Evolutionary conservation across 37 sponge, comb jelly and placozoan genomes (phyloP).

Genomic region (Tethya wilhelma): DNA sequence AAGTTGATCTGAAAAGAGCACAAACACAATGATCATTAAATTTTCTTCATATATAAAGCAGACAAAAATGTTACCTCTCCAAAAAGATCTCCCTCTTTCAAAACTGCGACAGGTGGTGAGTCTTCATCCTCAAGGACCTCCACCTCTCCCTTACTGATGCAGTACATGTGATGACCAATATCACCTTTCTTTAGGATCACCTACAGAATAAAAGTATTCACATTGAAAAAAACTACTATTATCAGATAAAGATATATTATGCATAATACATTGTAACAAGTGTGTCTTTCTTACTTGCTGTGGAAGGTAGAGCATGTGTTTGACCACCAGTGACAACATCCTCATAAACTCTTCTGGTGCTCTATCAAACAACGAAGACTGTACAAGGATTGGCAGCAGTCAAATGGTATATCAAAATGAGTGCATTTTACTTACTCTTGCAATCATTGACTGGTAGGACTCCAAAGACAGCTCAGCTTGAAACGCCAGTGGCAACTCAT

Average conservation of each 20-base stretch:
- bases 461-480: slow-evolving; percentile 65
- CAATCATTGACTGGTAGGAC: slow-evolving; percentile 40
- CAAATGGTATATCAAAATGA: neutral
- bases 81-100: slow-evolving; percentile 63
- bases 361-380: slow-evolving; percentile 43
- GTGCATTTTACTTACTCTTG: neutral
- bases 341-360: slow-evolving; percentile 43
- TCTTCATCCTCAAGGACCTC: slow-evolving; percentile 33
- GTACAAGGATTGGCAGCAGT: neutral
- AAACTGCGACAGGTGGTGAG: slow-evolving; percentile 14
- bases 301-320: slow-evolving; percentile 63
- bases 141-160: slow-evolving; percentile 61
- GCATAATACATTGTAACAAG: too few relatives aligned
- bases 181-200: slow-evolving; percentile 73
- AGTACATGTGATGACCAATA: slow-evolving; percentile 59
- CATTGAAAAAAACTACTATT: too few relatives aligned
- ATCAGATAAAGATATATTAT: too few relatives aligned
- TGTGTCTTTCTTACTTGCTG: slow-evolving; percentile 19
- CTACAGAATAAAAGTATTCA: neutral
- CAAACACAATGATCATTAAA: too few relatives aligned
- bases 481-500: slow-evolving; percentile 56
- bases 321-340: slow-evolving; percentile 52
- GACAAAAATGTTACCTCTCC: slow-evolving; percentile 47
- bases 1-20: slow-evolving; percentile 41
- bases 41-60: too few relatives aligned